Percentiles rank a stretch among this genome's conserved stretches.
phyloP scores from a whole-genome alignment of 2,888 invertebrate genomes.

The Mantis religiosa region DNA sequence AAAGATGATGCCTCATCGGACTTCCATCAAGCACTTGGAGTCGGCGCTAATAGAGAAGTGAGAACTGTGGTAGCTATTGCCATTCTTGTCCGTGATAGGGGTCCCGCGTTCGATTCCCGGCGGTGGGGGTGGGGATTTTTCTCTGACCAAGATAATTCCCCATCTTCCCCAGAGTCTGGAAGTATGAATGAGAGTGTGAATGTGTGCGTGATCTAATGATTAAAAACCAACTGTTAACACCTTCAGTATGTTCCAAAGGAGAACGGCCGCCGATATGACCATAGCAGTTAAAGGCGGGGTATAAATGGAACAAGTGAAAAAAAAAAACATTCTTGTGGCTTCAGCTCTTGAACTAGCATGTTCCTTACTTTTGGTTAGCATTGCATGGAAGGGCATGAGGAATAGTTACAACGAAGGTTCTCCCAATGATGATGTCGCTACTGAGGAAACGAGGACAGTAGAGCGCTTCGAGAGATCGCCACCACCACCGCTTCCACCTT shows the following conservation, averaged over 20 bases:
- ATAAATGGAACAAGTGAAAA: too few relatives aligned
- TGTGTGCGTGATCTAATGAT: too few relatives aligned
- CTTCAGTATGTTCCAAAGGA: too few relatives aligned
- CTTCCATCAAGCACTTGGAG: not conserved
- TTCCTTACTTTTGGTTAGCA: constrained; percentile 57
- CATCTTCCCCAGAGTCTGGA: too few relatives aligned
- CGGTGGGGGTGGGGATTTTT: too few relatives aligned
- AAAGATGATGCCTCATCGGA: not conserved
- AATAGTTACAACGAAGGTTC: constrained; percentile 44
- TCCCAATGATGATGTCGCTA: constrained; percentile 48
- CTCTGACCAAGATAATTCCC: too few relatives aligned
- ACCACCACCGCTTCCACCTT: not conserved
- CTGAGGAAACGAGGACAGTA: not conserved
- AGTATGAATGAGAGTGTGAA: too few relatives aligned
- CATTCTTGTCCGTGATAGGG: too few relatives aligned
- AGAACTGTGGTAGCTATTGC: constrained; percentile 49
- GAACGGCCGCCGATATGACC: too few relatives aligned
- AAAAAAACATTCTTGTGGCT: constrained; percentile 59
- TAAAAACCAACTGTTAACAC: too few relatives aligned
- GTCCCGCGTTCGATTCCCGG: too few relatives aligned
- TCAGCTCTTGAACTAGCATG: constrained; percentile 56
- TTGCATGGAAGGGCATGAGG: constrained; percentile 52
- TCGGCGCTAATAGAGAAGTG: not conserved
- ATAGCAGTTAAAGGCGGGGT: too few relatives aligned
- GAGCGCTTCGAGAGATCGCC: not conserved